phyloP scores from a whole-genome alignment of 2,888 invertebrate genomes.

The Nomada fucata region DNA sequence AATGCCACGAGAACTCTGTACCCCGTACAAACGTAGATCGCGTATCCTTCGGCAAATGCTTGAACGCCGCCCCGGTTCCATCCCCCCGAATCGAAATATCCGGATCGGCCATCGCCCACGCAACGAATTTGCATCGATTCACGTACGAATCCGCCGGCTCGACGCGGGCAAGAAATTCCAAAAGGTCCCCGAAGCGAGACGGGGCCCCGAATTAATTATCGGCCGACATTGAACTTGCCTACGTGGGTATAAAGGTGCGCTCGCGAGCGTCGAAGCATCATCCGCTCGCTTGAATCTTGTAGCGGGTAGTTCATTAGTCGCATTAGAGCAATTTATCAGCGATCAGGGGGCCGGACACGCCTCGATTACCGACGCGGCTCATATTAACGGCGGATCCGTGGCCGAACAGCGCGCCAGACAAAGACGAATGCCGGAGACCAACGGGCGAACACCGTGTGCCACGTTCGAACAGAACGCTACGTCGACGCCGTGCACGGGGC shows the following conservation, averaged over 20 bases:
- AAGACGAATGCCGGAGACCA: constrained; percentile 14
- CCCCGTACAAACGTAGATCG: no score
- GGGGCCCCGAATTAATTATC: constrained; percentile 56
- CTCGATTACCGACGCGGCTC: constrained; percentile 61
- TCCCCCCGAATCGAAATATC: not conserved
- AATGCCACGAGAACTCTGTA: no score
- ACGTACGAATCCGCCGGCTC: constrained; percentile 30
- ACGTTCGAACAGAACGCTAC: not conserved
- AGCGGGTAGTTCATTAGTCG: constrained; percentile 68
- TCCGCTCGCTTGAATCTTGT: constrained; percentile 31
- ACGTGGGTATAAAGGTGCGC: not conserved
- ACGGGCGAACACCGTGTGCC: not conserved
- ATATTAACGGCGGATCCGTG: constrained; percentile 42
- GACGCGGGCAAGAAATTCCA: constrained; percentile 52
- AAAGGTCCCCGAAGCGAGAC: constrained; percentile 56
- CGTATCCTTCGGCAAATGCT: no score
- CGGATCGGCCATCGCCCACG: constrained; percentile 27
- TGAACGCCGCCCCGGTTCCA: no score
- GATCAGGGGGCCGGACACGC: constrained; percentile 65
- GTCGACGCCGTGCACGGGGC: not conserved
- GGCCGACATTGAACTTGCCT: constrained; percentile 51
- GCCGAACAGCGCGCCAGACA: constrained; percentile 13
- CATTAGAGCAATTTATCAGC: constrained; percentile 71
- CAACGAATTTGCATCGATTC: constrained; percentile 40
- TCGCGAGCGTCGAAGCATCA: not conserved